These are phyloP conservation scores for Nothobranchius furzeri DNA, from an alignment of 2,113 vertebrate species.

Conservation along the genomic window DNA sequence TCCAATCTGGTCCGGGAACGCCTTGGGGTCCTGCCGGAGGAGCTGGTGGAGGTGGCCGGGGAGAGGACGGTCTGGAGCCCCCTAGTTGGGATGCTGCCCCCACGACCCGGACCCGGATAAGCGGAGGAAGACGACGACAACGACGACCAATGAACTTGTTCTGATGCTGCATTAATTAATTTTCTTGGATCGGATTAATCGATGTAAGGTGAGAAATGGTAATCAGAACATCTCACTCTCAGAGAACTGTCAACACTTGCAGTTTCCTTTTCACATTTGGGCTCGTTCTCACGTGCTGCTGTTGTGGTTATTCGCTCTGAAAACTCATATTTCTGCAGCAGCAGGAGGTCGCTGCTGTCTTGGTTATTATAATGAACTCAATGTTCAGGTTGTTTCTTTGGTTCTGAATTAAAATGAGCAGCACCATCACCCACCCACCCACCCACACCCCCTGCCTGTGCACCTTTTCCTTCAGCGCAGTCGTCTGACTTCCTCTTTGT, in stretches of 20 bases:
- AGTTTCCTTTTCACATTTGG: background rate
- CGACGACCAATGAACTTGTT: background rate
- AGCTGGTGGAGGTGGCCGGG: too few species aligned
- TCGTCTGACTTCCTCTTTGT: background rate
- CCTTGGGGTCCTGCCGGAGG: too few species aligned
- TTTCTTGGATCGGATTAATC: background rate
- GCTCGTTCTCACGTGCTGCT: background rate
- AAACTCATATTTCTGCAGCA: background rate
- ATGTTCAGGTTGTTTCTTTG: background rate
- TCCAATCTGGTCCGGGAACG: too few species aligned
- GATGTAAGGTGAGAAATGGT: background rate
- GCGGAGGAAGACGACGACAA: too few species aligned
- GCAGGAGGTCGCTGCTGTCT: background rate
- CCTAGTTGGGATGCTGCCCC: too few species aligned
- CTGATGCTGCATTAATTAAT: background rate
- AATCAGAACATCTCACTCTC: background rate
- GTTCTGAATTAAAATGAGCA: background rate
- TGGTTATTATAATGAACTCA: background rate
- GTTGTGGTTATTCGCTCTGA: background rate
- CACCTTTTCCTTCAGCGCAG: background rate
- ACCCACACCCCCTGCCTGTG: background rate
- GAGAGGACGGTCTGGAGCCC: too few species aligned
- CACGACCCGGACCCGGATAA: too few species aligned
- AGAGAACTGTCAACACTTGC: background rate
- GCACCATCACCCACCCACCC: too few species aligned